Conservation (phyloP, 2,888 invertebrate species). For the Epinotia brunnichana region DNA sequence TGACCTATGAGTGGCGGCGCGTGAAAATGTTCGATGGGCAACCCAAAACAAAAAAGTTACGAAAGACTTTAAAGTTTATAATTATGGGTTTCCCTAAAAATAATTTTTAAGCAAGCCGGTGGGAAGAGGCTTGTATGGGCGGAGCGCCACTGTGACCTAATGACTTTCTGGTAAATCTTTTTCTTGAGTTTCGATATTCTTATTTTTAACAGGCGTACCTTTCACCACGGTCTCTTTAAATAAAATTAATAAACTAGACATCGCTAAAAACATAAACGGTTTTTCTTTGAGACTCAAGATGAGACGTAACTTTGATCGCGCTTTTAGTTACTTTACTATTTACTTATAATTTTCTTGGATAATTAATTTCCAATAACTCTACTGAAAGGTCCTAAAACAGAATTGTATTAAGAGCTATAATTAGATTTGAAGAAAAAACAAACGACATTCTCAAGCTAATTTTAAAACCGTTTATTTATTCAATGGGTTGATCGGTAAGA, state of each 20-base stretch:
- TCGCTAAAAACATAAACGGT: too few species aligned
- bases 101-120: too few species aligned
- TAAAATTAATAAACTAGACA: not conserved
- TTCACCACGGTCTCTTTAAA: not conserved
- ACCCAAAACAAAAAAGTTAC: too few species aligned
- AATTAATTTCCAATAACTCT: not conserved
- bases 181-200: not conserved
- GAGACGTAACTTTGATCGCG: conserved; percentile 15
- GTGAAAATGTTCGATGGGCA: too few species aligned
- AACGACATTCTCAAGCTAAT: not conserved
- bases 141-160: too few species aligned
- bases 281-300: not conserved
- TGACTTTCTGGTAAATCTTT: conserved; percentile 17
- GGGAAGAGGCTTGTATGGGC: too few species aligned
- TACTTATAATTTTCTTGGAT: not conserved
- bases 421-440: too few species aligned
- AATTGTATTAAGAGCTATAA: not conserved
- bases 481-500: not conserved
- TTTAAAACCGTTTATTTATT: not conserved
- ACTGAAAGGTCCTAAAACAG: conserved; percentile 3
- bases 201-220: not conserved
- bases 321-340: conserved; percentile 11
- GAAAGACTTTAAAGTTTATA: too few species aligned
- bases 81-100: too few species aligned
- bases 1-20: too few species aligned